Evolutionary conservation across 1,140 invertebrate species (phyloP).

Genomic region (Bombyx mandarina): DNA sequence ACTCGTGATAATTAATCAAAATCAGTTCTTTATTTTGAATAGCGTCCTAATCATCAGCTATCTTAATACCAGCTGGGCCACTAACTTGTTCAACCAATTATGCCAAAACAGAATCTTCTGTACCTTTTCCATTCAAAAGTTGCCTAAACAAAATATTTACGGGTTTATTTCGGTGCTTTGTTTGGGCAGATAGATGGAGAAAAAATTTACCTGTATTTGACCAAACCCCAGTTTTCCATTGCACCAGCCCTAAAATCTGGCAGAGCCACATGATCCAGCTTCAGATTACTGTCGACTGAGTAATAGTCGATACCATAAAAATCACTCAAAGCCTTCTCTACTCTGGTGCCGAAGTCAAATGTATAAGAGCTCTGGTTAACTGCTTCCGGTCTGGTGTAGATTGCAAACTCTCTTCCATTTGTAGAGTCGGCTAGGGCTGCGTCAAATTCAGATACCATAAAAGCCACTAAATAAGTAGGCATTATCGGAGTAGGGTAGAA

Average conservation of each 20-base stretch:
- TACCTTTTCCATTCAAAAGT: no score
- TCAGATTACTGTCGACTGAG: conserved; percentile 51
- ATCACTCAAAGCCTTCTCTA: conserved; percentile 47
- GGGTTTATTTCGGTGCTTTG: no score
- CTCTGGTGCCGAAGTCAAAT: conserved; percentile 58
- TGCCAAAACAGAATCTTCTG: no score
- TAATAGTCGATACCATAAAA: conserved; percentile 59
- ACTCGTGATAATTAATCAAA: no score
- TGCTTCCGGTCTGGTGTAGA: conserved; percentile 81
- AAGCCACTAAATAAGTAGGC: conserved; percentile 89
- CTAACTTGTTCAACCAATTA: no score
- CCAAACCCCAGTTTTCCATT: conserved; percentile 82
- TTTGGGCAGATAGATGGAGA: no score
- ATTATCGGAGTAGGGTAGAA: conserved; percentile 82
- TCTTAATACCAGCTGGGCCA: no score
- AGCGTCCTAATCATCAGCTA: no score
- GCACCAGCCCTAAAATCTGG: conserved; percentile 79
- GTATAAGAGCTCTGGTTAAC: conserved; percentile 72
- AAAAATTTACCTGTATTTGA: conserved; percentile 70
- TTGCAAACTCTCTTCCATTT: conserved; percentile 66
- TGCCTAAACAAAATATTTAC: no score
- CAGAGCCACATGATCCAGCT: conserved; percentile 77
- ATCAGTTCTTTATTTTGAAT: no score
- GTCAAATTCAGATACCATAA: conserved; percentile 74
- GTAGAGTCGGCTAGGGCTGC: conserved; percentile 14